phyloP scores from a whole-genome alignment of 2,797 vertebrate species.

The Thamnophis elegans region DNA sequence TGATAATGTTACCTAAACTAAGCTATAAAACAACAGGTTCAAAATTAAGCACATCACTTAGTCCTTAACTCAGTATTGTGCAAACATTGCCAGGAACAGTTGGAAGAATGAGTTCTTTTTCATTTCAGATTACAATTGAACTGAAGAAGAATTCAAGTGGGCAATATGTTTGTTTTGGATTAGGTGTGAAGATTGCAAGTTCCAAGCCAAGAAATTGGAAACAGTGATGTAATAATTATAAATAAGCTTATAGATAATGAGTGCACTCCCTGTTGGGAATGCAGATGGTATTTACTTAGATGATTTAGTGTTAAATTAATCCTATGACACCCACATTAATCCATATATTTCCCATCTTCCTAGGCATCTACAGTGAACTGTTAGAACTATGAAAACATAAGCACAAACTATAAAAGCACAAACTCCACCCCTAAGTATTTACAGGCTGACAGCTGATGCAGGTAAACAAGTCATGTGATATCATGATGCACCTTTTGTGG shows the following conservation, averaged over 20 bases:
- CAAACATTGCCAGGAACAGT: not conserved
- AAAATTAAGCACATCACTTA: not conserved
- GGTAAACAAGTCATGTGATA: not conserved
- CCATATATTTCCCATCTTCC: not conserved
- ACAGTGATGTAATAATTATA: not conserved
- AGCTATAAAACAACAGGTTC: not conserved
- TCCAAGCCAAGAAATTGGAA: not conserved
- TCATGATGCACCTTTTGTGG: not conserved
- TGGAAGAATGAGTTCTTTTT: not conserved
- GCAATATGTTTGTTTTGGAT: not conserved
- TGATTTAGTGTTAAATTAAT: not conserved
- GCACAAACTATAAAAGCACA: not conserved
- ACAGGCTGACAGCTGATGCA: not conserved
- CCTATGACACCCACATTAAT: not conserved
- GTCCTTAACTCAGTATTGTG: not conserved
- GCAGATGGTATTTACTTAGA: not conserved
- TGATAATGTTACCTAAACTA: not conserved
- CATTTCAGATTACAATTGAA: not conserved
- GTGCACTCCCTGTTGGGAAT: not conserved
- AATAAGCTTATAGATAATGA: not conserved
- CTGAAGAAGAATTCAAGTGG: not conserved
- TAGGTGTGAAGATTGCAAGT: not conserved
- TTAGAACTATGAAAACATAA: not conserved
- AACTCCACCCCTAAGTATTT: not conserved
- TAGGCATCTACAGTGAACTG: not conserved